A percentile compares a stretch with the other conserved stretches of the same genome.
These are phyloP conservation scores for Pachyramphus minor DNA, from an alignment of 2,113 vertebrate species.

Conservation along the genomic window DNA sequence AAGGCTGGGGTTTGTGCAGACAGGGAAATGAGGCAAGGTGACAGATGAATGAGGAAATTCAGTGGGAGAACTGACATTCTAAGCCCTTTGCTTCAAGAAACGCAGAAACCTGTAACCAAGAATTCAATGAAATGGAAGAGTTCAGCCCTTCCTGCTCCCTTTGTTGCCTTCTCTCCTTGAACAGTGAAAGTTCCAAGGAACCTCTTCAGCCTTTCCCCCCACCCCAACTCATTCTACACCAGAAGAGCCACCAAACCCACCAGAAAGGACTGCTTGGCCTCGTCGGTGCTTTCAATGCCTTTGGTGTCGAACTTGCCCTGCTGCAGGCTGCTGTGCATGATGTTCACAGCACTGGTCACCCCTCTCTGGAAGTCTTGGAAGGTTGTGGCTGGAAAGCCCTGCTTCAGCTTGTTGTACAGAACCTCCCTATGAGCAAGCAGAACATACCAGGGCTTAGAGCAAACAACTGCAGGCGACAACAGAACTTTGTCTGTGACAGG, in stretches of 20 bases:
- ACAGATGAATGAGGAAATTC: constrained; percentile 8
- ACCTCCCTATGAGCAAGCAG: constrained; percentile 81
- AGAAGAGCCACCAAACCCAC: constrained; percentile 66
- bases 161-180: neutral
- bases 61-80: neutral
- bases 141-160: neutral
- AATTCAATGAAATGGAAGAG: neutral
- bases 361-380: constrained; percentile 97
- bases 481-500: neutral
- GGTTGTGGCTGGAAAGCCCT: constrained; percentile 93
- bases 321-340: constrained; percentile 98
- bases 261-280: constrained; percentile 95
- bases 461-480: neutral
- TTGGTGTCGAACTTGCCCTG: constrained; percentile 96
- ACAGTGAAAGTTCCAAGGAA: neutral
- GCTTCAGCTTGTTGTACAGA: constrained; percentile 87
- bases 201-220: neutral
- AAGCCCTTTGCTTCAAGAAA: constrained; percentile 19
- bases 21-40: constrained; percentile 28
- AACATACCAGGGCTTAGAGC: neutral
- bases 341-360: constrained; percentile 94
- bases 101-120: neutral
- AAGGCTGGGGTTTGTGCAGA: neutral
- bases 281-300: constrained; percentile 91
- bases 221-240: neutral